Conservation (phyloP, 2,888 invertebrate species). For the Yponomeuta plumbellus region DNA sequence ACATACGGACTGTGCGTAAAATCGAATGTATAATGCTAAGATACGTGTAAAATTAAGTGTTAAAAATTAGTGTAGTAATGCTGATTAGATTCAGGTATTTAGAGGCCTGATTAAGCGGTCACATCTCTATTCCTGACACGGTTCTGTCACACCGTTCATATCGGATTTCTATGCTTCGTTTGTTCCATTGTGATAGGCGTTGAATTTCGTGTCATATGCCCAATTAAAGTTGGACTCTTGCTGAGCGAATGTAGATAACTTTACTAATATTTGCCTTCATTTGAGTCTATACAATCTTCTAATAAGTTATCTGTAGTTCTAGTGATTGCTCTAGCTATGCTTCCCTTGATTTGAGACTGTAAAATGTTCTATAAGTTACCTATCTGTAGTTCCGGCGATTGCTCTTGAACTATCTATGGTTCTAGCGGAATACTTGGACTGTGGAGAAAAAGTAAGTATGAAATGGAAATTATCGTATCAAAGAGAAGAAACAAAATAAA, state of each 20-base stretch:
- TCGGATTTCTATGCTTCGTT: conserved; percentile 69
- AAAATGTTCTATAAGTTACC: no score
- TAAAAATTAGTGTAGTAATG: conserved; percentile 76
- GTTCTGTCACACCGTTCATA: conserved; percentile 62
- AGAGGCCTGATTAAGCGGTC: conserved; percentile 64
- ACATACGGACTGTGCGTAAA: conserved; percentile 50
- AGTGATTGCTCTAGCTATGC: no score
- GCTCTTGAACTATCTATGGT: no score
- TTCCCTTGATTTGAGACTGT: no score
- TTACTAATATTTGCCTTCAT: no score
- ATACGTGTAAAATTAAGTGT: conserved; percentile 76
- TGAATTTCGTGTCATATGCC: conserved; percentile 70
- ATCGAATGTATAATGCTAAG: conserved; percentile 64
- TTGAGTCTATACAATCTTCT: no score
- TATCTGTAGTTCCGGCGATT: no score
- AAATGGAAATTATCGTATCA: no score
- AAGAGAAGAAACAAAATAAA: no score
- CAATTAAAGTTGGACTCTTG: conserved; percentile 47
- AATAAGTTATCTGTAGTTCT: no score
- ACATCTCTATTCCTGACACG: conserved; percentile 56
- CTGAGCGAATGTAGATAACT: background rate
- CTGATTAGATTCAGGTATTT: conserved; percentile 75
- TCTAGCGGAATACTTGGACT: no score
- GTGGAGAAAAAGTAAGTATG: no score
- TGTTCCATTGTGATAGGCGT: conserved; percentile 67